phyloP scores from a whole-genome alignment of 2,888 invertebrate genomes.

The Aleiodes leptofemur region DNA sequence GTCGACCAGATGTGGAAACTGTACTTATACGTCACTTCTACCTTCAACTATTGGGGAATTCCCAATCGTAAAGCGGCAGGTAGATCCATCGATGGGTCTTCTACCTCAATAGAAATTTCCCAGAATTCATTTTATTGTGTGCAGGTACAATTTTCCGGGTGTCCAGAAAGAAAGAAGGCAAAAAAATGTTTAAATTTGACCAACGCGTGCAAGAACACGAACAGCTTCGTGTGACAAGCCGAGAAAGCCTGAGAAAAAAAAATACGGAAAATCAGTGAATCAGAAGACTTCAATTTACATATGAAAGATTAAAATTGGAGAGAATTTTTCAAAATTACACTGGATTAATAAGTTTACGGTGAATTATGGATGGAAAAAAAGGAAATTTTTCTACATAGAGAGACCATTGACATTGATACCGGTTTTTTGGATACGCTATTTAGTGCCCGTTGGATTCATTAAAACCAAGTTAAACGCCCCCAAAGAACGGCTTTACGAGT shows the following conservation, averaged over 20 bases:
- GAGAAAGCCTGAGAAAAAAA: background rate
- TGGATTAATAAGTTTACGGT: no score
- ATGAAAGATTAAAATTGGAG: no score
- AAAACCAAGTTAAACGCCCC: slow-evolving; percentile 64
- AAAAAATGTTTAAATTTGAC: slow-evolving; percentile 13
- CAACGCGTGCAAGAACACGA: background rate
- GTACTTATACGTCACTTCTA: slow-evolving; percentile 5
- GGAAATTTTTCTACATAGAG: background rate
- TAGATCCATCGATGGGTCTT: slow-evolving; percentile 37
- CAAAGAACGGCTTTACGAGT: slow-evolving; percentile 63
- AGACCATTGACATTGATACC: slow-evolving; percentile 22
- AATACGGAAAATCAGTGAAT: background rate
- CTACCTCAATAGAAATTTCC: slow-evolving; percentile 39
- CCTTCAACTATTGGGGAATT: slow-evolving; percentile 14
- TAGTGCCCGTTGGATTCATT: slow-evolving; percentile 63
- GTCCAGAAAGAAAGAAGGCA: background rate
- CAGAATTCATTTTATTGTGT: slow-evolving; percentile 47
- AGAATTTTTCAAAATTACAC: no score
- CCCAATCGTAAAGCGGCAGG: slow-evolving; percentile 56
- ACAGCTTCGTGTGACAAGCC: background rate
- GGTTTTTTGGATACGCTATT: slow-evolving; percentile 33
- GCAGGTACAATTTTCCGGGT: slow-evolving; percentile 41
- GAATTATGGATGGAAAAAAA: background rate
- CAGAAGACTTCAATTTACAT: no score
- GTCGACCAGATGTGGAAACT: slow-evolving; percentile 62